phyloP scores from a whole-genome alignment of 2,888 invertebrate genomes.

The Mesodorylaimus sp. region DNA sequence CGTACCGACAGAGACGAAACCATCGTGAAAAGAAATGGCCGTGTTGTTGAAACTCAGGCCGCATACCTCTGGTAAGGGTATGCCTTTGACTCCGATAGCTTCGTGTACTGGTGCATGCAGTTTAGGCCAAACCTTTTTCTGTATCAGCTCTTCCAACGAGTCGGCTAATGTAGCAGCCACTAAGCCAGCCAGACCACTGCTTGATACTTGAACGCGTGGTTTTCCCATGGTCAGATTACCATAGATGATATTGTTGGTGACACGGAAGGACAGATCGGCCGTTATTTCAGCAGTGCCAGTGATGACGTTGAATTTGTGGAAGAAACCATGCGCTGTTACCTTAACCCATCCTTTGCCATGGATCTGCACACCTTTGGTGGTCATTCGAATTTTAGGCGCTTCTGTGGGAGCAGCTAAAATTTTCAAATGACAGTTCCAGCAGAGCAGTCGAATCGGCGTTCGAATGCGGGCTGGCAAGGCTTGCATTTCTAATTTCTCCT shows the following conservation, averaged over 20 bases:
- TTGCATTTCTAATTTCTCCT: background rate
- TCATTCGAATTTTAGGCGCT: too few species aligned
- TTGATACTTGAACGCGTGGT: too few species aligned
- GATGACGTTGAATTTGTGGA: too few species aligned
- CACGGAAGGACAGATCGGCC: too few species aligned
- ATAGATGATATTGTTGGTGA: too few species aligned
- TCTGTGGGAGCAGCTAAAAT: background rate
- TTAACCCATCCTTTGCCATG: too few species aligned
- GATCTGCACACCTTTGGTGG: too few species aligned
- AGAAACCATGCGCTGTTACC: too few species aligned
- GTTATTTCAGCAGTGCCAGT: too few species aligned
- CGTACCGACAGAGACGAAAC: background rate
- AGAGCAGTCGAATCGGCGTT: background rate
- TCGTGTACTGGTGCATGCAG: background rate
- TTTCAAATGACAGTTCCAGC: background rate
- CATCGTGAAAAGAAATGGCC: background rate
- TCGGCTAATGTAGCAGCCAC: background rate
- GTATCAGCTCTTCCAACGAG: background rate
- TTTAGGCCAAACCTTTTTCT: background rate
- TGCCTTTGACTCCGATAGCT: background rate
- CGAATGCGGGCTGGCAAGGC: background rate
- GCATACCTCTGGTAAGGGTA: background rate
- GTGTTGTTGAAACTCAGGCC: slow-evolving; percentile 1
- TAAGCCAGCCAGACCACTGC: background rate
- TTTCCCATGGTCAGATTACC: too few species aligned